Evolutionary conservation across 2,797 vertebrate species (phyloP), one percentile per base, ranked within the genome.

Genomic region (Mormyrus hasselquistii): DNA sequence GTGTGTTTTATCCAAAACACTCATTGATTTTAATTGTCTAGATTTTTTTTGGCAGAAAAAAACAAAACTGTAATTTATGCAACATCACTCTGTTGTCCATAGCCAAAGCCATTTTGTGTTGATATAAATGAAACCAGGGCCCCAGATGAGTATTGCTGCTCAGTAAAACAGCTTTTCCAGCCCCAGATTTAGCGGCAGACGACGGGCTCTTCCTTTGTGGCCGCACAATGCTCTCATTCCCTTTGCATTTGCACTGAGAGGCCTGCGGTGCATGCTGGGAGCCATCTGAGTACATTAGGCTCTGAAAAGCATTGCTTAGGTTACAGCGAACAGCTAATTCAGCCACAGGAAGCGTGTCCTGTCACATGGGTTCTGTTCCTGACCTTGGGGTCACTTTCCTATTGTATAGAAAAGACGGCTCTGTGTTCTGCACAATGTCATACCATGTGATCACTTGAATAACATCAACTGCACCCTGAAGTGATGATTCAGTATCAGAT

Each of bases 291-390:
- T 34, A 57, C 55, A 84, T 84, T 85, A 84, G 49, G 49, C 62
- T 0, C 57, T n/a, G 88, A 55, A 79, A 84, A n/a, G 65, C 88
- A 89, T 69, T 90, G 90, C 65, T 73, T 73, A 92, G 92, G 89
- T 91, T 92, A 90, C 55, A 16, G 50, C 88, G 86, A 84, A 5
- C 92, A 87, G 91, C 73, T 88, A 90, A 88, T 55, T 0, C 88
- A 84, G 88, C 90, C 62, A 50, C 53, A 69, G 88, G 55, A 50
- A 49, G 41, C 29, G 41, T 29, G n/a, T 85, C 87, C 5, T 62
- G 65, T 41, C 91, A 88, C 49, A 86, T 53, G 47, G 87, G 50
- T 25, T 22, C 3, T 16, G 8, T 22, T 2, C 82, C 44, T 50
- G 22, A 65, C 79, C 88, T 73, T 49, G 14, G 83, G 5, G 12